Evolutionary conservation across 30 jellyfish, hydroid and myxozoan species (phyloP).

Genomic region (Turritopsis dohrnii): DNA sequence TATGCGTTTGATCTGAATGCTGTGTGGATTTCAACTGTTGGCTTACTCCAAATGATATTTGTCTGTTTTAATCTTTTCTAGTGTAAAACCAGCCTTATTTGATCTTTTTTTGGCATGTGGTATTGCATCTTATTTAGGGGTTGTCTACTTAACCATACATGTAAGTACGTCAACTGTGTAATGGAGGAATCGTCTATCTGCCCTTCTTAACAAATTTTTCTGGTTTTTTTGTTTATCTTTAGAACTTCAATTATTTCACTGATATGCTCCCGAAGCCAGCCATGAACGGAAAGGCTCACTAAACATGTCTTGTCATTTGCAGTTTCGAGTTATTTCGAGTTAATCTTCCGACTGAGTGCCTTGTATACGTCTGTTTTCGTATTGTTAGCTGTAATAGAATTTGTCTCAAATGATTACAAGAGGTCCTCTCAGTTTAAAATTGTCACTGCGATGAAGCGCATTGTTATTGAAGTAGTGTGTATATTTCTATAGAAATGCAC

Average conservation of each 20-base stretch:
- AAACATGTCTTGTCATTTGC: too few relatives aligned
- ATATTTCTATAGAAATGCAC: too few relatives aligned
- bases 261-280: slow-evolving; percentile 49
- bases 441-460: too few relatives aligned
- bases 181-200: not conserved
- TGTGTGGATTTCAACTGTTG: not conserved
- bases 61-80: slow-evolving; percentile 16
- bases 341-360: too few relatives aligned
- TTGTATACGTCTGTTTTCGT: too few relatives aligned
- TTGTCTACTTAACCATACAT: slow-evolving; percentile 57
- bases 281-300: slow-evolving; percentile 32
- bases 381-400: too few relatives aligned
- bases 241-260: slow-evolving; percentile 31
- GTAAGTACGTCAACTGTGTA: too few relatives aligned
- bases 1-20: not conserved
- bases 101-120: slow-evolving; percentile 74
- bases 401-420: too few relatives aligned
- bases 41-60: not conserved
- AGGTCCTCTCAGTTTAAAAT: too few relatives aligned
- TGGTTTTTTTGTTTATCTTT: not conserved
- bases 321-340: too few relatives aligned
- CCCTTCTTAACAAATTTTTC: not conserved
- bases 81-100: slow-evolving; percentile 90
- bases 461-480: too few relatives aligned
- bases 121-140: slow-evolving; percentile 62